Conservation (phyloP, 2,113 vertebrate genomes). For the Mesitornis unicolor region DNA sequence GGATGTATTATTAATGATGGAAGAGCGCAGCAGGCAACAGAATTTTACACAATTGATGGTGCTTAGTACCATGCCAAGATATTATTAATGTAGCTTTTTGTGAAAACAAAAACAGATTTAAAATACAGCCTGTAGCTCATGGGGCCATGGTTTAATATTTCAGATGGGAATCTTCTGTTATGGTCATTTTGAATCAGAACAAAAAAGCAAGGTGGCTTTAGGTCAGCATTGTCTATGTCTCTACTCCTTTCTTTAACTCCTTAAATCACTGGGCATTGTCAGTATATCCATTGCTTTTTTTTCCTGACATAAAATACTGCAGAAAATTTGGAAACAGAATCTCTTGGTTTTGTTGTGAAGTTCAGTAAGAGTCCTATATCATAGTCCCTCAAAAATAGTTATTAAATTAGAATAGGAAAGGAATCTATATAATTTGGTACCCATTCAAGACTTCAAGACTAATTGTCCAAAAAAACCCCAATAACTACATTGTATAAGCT, state of each 20-base stretch:
- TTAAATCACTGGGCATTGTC: background rate
- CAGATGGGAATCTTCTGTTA: background rate
- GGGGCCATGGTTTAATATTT: background rate
- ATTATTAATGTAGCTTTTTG: slow-evolving; percentile 7
- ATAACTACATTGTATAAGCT: background rate
- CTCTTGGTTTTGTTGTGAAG: background rate
- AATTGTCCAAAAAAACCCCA: background rate
- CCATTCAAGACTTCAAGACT: background rate
- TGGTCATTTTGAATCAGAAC: background rate
- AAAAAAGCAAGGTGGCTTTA: background rate
- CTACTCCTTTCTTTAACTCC: background rate
- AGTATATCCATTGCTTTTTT: background rate
- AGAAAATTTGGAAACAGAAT: background rate
- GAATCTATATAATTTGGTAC: background rate
- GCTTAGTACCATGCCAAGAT: slow-evolving; percentile 36
- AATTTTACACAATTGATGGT: slow-evolving; percentile 56
- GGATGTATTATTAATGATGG: slow-evolving; percentile 61
- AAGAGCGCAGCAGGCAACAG: slow-evolving; percentile 30
- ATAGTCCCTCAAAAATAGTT: background rate
- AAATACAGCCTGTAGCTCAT: slow-evolving; percentile 12
- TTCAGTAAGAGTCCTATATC: background rate
- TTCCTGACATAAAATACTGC: background rate
- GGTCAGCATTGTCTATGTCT: background rate
- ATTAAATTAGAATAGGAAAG: background rate
- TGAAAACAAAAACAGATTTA: slow-evolving; percentile 34